Percentiles rank a stretch among this genome's conserved stretches.
Conservation (phyloP, 1,140 invertebrate species). For the Yoshiicerus persimilis region DNA sequence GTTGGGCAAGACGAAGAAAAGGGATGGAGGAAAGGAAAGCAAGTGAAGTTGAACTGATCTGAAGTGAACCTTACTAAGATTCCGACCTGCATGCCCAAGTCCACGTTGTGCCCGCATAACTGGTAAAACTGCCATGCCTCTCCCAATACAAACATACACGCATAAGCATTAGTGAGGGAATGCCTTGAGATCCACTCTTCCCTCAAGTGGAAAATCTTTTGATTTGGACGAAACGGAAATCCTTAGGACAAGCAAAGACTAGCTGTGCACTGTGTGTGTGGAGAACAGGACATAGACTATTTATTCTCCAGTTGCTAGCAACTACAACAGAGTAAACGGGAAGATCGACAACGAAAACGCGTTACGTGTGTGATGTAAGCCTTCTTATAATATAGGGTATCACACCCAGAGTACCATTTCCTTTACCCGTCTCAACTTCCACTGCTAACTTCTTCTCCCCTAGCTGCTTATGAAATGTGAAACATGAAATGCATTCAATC, state of each 20-base stretch:
- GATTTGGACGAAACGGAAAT: conserved; percentile 40
- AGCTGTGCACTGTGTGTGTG: neutral
- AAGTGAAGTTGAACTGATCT: conserved; percentile 8
- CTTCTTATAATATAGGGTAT: neutral
- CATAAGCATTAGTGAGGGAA: neutral
- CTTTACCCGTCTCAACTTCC: neutral
- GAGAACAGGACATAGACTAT: neutral
- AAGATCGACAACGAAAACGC: neutral
- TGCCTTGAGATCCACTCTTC: conserved; percentile 14
- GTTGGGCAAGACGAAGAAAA: neutral
- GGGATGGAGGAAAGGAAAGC: neutral
- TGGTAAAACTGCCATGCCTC: neutral
- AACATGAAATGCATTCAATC: conserved; percentile 20
- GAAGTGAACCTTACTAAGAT: neutral
- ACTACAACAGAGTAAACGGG: neutral
- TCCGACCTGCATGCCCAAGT: neutral
- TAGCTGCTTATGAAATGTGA: neutral
- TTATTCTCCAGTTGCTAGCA: neutral
- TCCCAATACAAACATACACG: neutral
- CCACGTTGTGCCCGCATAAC: neutral
- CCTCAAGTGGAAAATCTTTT: conserved; percentile 39
- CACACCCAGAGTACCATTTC: neutral
- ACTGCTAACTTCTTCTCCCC: neutral
- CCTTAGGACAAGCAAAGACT: conserved; percentile 3
- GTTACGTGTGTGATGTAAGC: neutral